Evolutionary conservation across 92 coral and sea anemone species (phyloP).

Genomic region (Epizoanthus scotinus): DNA sequence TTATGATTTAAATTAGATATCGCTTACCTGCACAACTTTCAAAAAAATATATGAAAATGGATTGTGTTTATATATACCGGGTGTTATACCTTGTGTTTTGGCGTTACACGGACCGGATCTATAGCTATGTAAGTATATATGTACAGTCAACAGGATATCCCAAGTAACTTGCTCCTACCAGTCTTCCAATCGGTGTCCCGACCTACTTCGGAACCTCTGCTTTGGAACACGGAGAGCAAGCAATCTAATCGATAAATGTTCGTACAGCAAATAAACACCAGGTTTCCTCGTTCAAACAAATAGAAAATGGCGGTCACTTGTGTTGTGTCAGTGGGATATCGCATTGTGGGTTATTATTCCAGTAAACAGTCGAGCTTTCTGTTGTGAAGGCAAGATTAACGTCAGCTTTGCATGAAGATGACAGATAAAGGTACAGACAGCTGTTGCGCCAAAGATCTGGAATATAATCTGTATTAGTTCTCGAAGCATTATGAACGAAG

Average conservation of each 20-base stretch:
- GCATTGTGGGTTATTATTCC: slow-evolving; percentile 1
- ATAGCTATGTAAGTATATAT: no score
- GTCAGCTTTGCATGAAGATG: slow-evolving; percentile 1
- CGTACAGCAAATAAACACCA: slow-evolving; percentile 29
- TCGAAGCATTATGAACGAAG: background rate
- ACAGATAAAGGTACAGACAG: background rate
- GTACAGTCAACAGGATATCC: no score
- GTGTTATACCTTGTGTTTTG: no score
- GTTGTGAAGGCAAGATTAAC: background rate
- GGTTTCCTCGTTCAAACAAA: slow-evolving; percentile 32
- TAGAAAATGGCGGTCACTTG: slow-evolving; percentile 22
- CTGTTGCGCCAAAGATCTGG: background rate
- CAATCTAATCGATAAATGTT: slow-evolving; percentile 17
- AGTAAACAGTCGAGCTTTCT: slow-evolving; percentile 6
- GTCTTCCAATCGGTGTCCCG: no score
- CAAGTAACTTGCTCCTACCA: no score
- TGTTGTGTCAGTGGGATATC: slow-evolving; percentile 12
- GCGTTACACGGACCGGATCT: no score
- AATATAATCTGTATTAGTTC: background rate
- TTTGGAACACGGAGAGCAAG: background rate
- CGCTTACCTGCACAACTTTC: no score
- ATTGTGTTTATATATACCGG: no score
- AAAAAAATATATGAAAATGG: no score
- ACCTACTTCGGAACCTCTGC: background rate
- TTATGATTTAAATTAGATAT: no score